Evolutionary conservation across 2,797 vertebrate genomes (phyloP), one percentile per base, ranked within the genome.

Genomic region (Sciaenops ocellatus): DNA sequence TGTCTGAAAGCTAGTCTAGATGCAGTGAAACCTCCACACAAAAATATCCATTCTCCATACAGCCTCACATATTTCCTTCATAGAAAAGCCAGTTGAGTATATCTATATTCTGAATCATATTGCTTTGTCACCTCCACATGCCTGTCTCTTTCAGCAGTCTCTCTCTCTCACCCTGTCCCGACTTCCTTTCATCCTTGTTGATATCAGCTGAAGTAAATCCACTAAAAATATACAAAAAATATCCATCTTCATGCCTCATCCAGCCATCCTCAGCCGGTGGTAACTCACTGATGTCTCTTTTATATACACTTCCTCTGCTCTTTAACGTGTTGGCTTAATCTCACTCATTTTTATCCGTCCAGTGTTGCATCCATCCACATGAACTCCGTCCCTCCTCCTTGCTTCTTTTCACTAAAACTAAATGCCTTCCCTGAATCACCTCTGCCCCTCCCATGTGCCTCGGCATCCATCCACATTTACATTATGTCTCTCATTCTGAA

Each of bases 191-290:
- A 69, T 80, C 51, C 62, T 48, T 73, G 47, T 50, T 46, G 48
- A 46, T 66, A 73, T 62, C 75, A 79, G 54, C 66, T 84, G 34
- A 6, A 46, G 72, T 15, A 73, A 77, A 83, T 75, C 66, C 69
- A 62, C 69, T 41, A 51, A 80, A 73, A 82, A 69, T 47, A 61
- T 34, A 34, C 50, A 11, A 55, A 62, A 83, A 80, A 80, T 67
- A 72, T 66, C 47, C 24, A 77, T 79, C 66, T 67, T 66, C 5
- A 30, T 69, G 63, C 38, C 30, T 63, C 69, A 42, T 68, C 59
- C 69, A 56, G n/a, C 41, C 72, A 48, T 26, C 54, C 57, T 75
- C 57, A 65, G 69, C 80, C 52, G 64, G 24, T 60, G 57, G 48
- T 55, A 57, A 71, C 69, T 65, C 65, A 26, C 18, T 47, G 54